These are phyloP conservation scores for Keiferia lycopersicella DNA, from an alignment of 2,888 invertebrate genomes.

Conservation along the genomic window DNA sequence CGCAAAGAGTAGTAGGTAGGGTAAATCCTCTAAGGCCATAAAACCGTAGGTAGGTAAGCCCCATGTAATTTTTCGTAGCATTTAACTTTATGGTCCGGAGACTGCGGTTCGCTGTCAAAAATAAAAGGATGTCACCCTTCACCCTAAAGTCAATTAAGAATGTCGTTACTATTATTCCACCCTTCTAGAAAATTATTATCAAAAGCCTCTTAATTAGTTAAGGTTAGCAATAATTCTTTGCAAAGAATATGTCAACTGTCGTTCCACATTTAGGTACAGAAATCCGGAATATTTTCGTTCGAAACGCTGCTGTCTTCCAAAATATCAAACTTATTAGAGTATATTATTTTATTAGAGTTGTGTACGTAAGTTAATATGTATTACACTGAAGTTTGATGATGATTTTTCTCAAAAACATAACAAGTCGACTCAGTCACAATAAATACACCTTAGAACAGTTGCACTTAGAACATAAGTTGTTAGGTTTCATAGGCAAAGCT, in stretches of 20 bases:
- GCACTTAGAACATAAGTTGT: not conserved
- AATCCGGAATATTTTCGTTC: too few relatives aligned
- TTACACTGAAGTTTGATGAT: too few relatives aligned
- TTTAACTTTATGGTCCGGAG: slow-evolving; percentile 29
- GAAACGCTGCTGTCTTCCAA: too few relatives aligned
- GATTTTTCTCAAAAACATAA: too few relatives aligned
- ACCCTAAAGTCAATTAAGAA: slow-evolving; percentile 28
- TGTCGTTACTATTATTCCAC: slow-evolving; percentile 26
- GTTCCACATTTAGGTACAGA: too few relatives aligned
- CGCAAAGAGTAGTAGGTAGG: slow-evolving; percentile 8
- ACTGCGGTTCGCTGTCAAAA: slow-evolving; percentile 34
- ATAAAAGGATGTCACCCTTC: slow-evolving; percentile 29
- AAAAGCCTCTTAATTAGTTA: slow-evolving; percentile 14
- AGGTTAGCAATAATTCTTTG: not conserved
- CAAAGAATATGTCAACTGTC: too few relatives aligned
- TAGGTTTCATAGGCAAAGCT: not conserved
- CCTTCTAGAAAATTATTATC: slow-evolving; percentile 24
- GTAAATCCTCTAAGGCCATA: slow-evolving; percentile 28
- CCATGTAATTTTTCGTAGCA: slow-evolving; percentile 31
- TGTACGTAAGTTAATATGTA: too few relatives aligned
- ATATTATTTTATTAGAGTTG: too few relatives aligned
- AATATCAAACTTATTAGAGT: too few relatives aligned
- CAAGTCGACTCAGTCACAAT: too few relatives aligned
- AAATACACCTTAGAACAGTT: not conserved
- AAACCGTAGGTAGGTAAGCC: slow-evolving; percentile 24